These are phyloP conservation scores for Muntiacus muntjak DNA, from an alignment of 2,113 vertebrate genomes.

Conservation along the genomic window DNA sequence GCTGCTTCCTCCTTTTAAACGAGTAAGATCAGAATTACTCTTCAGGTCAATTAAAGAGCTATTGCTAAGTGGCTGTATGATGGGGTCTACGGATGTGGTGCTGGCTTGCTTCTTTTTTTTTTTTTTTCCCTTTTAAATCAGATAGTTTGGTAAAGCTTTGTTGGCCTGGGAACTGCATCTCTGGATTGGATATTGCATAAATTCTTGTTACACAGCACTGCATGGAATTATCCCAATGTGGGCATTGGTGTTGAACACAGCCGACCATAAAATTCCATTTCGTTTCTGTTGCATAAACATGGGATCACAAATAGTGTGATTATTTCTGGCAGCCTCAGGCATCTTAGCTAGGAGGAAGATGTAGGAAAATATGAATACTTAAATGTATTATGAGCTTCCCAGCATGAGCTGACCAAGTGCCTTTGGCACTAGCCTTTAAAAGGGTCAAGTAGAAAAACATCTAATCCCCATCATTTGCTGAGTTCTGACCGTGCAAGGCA, in stretches of 20 bases:
- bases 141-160: neutral
- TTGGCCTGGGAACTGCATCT: neutral
- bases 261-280: conserved; percentile 72
- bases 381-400: conserved; percentile 51
- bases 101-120: neutral
- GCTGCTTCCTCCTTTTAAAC: neutral
- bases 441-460: conserved; percentile 13
- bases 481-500: neutral
- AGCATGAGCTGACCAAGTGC: conserved; percentile 39
- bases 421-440: conserved; percentile 36
- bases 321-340: conserved; percentile 65
- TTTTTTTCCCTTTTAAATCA: neutral
- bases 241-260: conserved; percentile 53
- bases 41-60: neutral
- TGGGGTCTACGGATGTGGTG: neutral
- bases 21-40: neutral
- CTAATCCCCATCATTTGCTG: neutral
- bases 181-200: neutral
- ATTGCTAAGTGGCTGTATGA: neutral
- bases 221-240: conserved; percentile 46
- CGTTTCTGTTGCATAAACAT: conserved; percentile 72
- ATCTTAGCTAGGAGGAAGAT: conserved; percentile 48
- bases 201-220: conserved; percentile 6
- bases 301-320: conserved; percentile 70
- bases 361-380: conserved; percentile 52